phyloP scores from a whole-genome alignment of 2,888 invertebrate genomes.

The Harpalus rufipes region DNA sequence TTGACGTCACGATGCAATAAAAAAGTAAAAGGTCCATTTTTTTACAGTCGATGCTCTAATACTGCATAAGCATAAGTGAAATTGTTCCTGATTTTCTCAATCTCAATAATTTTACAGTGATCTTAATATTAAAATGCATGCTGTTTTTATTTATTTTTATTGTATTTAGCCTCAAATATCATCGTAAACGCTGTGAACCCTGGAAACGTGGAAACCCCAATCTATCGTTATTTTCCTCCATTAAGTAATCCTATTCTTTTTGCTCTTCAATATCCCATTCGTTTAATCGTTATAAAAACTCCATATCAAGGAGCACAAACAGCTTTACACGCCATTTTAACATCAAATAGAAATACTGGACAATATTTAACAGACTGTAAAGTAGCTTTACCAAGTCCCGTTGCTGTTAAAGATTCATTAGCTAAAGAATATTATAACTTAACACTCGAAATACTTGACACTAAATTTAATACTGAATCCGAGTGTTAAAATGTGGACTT shows the following conservation, averaged over 20 bases:
- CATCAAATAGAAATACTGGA: conserved; percentile 74
- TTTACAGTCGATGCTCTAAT: too few species aligned
- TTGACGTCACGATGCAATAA: too few species aligned
- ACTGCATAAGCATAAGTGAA: too few species aligned
- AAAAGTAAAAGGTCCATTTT: too few species aligned
- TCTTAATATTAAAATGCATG: too few species aligned
- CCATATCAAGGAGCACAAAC: conserved; percentile 77
- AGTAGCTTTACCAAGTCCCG: conserved; percentile 72
- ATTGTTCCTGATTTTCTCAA: too few species aligned
- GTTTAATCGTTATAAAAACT: conserved; percentile 74
- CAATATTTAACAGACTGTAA: conserved; percentile 76
- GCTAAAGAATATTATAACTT: conserved; percentile 74
- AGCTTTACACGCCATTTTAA: conserved; percentile 75
- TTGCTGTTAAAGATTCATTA: conserved; percentile 73
- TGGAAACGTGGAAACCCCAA: conserved; percentile 77
- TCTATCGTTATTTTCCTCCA: conserved; percentile 75
- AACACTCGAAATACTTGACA: conserved; percentile 73
- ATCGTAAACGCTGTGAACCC: conserved; percentile 77
- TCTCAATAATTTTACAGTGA: too few species aligned
- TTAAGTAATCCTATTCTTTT: conserved; percentile 74
- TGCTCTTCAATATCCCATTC: conserved; percentile 75
- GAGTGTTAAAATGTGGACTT: conserved; percentile 74
- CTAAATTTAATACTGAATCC: conserved; percentile 74
- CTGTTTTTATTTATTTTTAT: conserved; percentile 34
- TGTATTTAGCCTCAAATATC: conserved; percentile 74